Evolutionary conservation across 2,113 vertebrate genomes (phyloP).

Genomic region (Catagonus wagneri): DNA sequence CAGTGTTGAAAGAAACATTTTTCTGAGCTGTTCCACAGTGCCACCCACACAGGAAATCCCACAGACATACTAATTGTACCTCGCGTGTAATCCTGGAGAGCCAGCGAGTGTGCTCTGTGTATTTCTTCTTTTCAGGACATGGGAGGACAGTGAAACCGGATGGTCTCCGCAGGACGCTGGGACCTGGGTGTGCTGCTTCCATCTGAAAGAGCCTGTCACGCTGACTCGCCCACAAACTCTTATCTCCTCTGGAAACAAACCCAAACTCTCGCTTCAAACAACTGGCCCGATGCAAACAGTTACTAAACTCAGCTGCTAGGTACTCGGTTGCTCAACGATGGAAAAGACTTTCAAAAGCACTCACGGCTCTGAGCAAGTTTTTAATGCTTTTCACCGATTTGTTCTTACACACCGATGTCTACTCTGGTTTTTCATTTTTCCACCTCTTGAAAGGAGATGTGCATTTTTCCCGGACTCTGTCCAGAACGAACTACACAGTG

Average conservation of each 20-base stretch:
- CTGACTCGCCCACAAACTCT: slow-evolving; percentile 58
- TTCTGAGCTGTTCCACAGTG: slow-evolving; percentile 27
- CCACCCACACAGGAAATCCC: slow-evolving; percentile 77
- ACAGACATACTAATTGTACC: slow-evolving; percentile 76
- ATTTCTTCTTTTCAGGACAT: slow-evolving; percentile 50
- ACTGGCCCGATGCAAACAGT: slow-evolving; percentile 56
- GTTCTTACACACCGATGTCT: not conserved
- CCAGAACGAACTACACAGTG: slow-evolving; percentile 6
- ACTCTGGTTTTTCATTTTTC: slow-evolving; percentile 1
- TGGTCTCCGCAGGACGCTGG: not conserved
- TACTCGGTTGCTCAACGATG: not conserved
- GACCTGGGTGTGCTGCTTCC: slow-evolving; percentile 65
- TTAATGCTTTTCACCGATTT: not conserved
- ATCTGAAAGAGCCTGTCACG: slow-evolving; percentile 8
- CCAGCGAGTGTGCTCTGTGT: slow-evolving; percentile 61
- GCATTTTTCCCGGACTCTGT: not conserved
- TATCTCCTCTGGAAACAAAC: slow-evolving; percentile 71
- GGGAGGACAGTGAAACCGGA: slow-evolving; percentile 34
- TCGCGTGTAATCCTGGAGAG: slow-evolving; percentile 51
- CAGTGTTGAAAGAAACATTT: slow-evolving; percentile 63
- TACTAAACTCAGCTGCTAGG: not conserved
- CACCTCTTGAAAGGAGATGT: slow-evolving; percentile 22
- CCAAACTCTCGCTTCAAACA: slow-evolving; percentile 57
- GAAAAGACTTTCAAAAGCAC: slow-evolving; percentile 24
- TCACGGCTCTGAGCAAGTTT: not conserved